These are phyloP conservation scores for Rhaphigaster nebulosa DNA, from an alignment of 2,888 invertebrate genomes.

Conservation along the genomic window DNA sequence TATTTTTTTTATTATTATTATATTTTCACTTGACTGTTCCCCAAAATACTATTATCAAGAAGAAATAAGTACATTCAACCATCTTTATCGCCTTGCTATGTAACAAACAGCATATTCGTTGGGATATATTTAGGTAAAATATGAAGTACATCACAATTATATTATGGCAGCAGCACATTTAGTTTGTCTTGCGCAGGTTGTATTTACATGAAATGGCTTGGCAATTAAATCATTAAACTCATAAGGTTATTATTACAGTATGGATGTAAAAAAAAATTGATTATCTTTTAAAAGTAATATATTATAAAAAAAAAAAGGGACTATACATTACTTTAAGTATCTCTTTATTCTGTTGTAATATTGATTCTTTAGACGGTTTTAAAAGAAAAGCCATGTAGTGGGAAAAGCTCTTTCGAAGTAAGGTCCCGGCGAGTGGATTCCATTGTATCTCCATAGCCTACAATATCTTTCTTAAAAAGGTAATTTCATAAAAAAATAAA, in stretches of 20 bases:
- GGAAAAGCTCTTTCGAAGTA: neutral
- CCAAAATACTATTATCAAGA: too few species aligned
- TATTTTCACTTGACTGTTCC: too few species aligned
- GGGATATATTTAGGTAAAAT: too few species aligned
- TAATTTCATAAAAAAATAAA: neutral
- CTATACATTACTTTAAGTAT: neutral
- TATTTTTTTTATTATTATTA: too few species aligned
- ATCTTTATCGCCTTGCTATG: too few species aligned
- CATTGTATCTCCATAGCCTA: conserved; percentile 27
- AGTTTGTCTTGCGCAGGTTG: neutral
- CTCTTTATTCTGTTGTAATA: neutral
- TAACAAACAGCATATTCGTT: too few species aligned
- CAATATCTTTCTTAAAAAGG: conserved; percentile 35
- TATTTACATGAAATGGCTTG: neutral
- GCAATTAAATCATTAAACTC: neutral
- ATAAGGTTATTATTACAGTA: neutral
- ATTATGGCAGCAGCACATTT: neutral
- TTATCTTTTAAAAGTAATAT: neutral
- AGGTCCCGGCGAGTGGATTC: neutral
- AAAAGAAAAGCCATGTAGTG: conserved; percentile 40
- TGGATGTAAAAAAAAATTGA: neutral
- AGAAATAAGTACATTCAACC: too few species aligned
- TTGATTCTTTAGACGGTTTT: neutral
- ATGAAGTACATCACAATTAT: too few species aligned
- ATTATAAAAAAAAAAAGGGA: neutral